Conservation (phyloP, 1,140 invertebrate genomes). For the Papilio helenus region DNA sequence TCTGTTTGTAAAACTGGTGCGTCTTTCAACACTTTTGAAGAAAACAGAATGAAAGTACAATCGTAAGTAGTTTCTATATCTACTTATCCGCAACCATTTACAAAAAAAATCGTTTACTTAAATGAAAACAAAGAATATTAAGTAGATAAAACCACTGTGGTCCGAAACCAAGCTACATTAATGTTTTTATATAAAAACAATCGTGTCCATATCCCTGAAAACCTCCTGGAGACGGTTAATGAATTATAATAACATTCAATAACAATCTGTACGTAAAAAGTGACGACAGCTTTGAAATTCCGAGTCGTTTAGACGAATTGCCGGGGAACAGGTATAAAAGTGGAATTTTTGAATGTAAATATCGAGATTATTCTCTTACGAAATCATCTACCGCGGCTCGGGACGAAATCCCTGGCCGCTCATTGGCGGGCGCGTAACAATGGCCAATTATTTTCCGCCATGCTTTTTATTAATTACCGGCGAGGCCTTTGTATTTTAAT, state of each 20-base stretch:
- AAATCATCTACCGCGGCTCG: constrained; percentile 34
- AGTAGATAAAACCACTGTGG: constrained; percentile 4
- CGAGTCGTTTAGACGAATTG: constrained; percentile 33
- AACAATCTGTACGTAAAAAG: constrained; percentile 32
- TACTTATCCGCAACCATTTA: too few relatives aligned
- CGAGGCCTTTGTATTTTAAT: constrained; percentile 77
- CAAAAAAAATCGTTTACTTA: too few relatives aligned
- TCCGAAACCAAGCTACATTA: constrained; percentile 1
- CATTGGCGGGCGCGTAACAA: constrained; percentile 62
- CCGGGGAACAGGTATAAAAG: constrained; percentile 33
- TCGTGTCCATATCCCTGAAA: constrained; percentile 7
- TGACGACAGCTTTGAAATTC: constrained; percentile 29
- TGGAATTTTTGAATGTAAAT: constrained; percentile 40
- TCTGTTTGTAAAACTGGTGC: background rate
- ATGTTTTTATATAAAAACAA: constrained; percentile 6
- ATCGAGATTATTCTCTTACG: constrained; percentile 39
- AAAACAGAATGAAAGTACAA: background rate
- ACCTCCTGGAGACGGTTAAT: constrained; percentile 7
- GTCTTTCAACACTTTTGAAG: background rate
- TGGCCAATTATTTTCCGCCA: constrained; percentile 72
- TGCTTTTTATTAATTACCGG: constrained; percentile 74
- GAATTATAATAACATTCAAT: constrained; percentile 38
- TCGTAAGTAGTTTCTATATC: too few relatives aligned
- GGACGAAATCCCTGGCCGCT: constrained; percentile 43
- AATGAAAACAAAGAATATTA: background rate